Conservation (phyloP, 92 coral and sea anemone genomes). For the Isaurus tuberculatus region DNA sequence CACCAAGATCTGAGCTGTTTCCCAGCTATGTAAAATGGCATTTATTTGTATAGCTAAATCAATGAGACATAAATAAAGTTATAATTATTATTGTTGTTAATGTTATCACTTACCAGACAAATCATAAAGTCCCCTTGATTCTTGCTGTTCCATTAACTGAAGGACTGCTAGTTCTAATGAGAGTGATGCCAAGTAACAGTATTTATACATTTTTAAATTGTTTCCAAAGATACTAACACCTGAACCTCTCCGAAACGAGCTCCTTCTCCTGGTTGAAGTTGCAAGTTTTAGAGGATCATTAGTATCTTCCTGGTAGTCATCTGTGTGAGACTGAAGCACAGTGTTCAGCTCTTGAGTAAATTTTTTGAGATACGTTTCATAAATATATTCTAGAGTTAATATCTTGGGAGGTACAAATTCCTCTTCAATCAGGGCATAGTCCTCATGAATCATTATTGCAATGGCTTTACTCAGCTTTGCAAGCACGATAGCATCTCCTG, state of each 20-base stretch:
- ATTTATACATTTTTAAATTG: conserved; percentile 62
- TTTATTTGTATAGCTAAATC: too few relatives aligned
- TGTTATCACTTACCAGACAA: conserved; percentile 7
- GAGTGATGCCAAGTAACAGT: conserved; percentile 72
- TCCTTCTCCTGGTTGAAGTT: conserved; percentile 51
- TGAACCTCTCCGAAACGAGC: conserved; percentile 61
- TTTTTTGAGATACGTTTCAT: conserved; percentile 67
- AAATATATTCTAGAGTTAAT: conserved; percentile 63
- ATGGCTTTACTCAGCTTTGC: conserved; percentile 77
- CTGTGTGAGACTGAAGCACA: conserved; percentile 67
- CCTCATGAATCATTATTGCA: conserved; percentile 79
- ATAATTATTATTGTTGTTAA: neutral
- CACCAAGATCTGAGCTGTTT: too few relatives aligned
- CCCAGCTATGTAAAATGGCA: too few relatives aligned
- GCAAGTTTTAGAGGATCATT: conserved; percentile 34
- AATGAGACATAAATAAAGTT: neutral
- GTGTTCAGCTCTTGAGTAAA: conserved; percentile 70
- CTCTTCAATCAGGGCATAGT: conserved; percentile 66
- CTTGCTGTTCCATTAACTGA: conserved; percentile 63
- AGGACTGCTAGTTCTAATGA: conserved; percentile 65
- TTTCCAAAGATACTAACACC: conserved; percentile 74
- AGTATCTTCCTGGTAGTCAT: conserved; percentile 36
- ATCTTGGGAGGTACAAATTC: conserved; percentile 56
- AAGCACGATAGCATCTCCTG: conserved; percentile 64
- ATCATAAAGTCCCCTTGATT: conserved; percentile 54